Percentiles rank a stretch among this genome's conserved stretches.
These are phyloP conservation scores for Chaetura pelagica DNA, from an alignment of 2,113 vertebrate species.

Conservation along the genomic window DNA sequence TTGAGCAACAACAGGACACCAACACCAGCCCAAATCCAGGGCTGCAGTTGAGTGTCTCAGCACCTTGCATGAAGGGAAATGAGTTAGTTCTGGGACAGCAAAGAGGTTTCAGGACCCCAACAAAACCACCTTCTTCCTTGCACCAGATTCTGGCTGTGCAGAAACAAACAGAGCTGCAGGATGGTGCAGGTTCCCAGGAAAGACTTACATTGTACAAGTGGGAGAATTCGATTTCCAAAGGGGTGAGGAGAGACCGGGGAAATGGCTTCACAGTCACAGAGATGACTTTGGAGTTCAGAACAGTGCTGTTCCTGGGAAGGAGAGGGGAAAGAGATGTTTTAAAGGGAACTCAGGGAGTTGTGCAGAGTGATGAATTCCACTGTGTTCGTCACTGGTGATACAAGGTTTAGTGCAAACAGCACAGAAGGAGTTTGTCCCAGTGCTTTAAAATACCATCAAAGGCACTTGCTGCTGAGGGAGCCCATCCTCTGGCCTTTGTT, in stretches of 20 bases:
- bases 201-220: conserved; percentile 93
- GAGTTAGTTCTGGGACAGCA: not conserved
- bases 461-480: not conserved
- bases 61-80: not conserved
- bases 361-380: not conserved
- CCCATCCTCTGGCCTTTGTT: not conserved
- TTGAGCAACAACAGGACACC: not conserved
- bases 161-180: not conserved
- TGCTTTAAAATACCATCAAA: not conserved
- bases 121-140: not conserved
- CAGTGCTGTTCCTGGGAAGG: conserved; percentile 84
- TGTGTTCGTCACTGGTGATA: accelerated
- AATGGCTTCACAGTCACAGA: conserved; percentile 94
- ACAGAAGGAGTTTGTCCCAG: not conserved
- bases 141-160: not conserved
- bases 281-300: conserved; percentile 94
- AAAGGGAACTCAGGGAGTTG: not conserved
- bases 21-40: not conserved
- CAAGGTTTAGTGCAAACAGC: not conserved
- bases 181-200: no score
- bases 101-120: not conserved
- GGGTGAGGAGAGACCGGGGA: conserved; percentile 84
- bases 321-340: not conserved
- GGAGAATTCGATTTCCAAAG: conserved; percentile 93
- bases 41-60: accelerated